Conservation (phyloP, 2,888 invertebrate genomes). For the Ectobius pallidus region DNA sequence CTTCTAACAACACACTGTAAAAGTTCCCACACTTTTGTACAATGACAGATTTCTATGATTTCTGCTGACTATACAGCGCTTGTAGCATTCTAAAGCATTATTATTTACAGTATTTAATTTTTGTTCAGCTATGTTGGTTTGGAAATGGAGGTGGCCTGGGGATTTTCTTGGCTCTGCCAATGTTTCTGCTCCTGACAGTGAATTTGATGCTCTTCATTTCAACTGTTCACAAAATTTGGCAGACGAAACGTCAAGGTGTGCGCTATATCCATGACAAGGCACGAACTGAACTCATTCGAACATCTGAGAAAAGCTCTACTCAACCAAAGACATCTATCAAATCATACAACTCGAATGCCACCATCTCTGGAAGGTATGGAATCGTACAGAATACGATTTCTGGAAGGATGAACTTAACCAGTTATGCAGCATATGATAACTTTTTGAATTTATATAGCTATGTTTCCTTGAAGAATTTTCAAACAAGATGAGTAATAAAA, state of each 20-base stretch:
- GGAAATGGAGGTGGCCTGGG: slow-evolving; percentile 50
- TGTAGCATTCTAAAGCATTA: not conserved
- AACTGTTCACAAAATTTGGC: slow-evolving; percentile 50
- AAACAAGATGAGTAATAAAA: no score
- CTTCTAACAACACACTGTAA: no score
- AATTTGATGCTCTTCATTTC: slow-evolving; percentile 53
- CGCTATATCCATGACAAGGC: slow-evolving; percentile 39
- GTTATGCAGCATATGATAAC: no score
- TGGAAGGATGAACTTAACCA: no score
- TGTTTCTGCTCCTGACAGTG: slow-evolving; percentile 51
- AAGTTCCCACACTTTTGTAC: no score
- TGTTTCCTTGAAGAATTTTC: no score
- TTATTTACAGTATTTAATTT: not conserved
- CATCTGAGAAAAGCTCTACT: not conserved
- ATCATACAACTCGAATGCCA: no score
- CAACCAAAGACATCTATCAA: not conserved
- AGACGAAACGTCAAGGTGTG: slow-evolving; percentile 38
- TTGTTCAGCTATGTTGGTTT: slow-evolving; percentile 53
- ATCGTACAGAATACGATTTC: no score
- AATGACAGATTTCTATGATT: no score
- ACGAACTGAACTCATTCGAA: slow-evolving; percentile 21
- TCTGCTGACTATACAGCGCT: no score
- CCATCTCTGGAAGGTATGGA: no score
- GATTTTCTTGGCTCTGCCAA: slow-evolving; percentile 54
- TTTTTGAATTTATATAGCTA: no score